phyloP scores from a whole-genome alignment of 2,888 invertebrate species.

The Pilophorus perplexus region DNA sequence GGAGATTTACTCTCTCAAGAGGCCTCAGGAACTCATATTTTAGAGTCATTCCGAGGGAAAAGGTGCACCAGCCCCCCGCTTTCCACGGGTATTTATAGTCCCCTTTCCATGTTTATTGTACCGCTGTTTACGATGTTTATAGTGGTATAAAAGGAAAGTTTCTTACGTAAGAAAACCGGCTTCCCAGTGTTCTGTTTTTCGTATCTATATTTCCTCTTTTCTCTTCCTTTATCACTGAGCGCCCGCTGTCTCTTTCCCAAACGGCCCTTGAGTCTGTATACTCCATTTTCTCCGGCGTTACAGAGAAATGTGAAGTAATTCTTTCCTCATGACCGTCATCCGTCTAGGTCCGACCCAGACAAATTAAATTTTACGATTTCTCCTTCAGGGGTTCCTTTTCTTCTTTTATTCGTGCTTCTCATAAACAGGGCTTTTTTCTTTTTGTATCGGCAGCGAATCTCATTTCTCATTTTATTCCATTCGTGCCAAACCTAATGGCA shows the following conservation, averaged over 20 bases:
- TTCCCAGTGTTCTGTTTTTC: too few relatives aligned
- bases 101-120: slow-evolving; percentile 30
- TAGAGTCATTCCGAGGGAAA: not conserved
- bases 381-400: not conserved
- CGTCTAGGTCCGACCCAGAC: not conserved
- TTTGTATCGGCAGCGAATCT: too few relatives aligned
- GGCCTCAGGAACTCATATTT: slow-evolving; percentile 24
- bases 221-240: not conserved
- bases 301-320: not conserved
- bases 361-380: not conserved
- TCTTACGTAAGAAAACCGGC: not conserved
- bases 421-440: not conserved
- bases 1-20: too few relatives aligned
- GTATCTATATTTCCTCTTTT: not conserved
- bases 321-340: not conserved
- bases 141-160: slow-evolving; percentile 29
- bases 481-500: too few relatives aligned
- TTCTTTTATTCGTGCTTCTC: not conserved
- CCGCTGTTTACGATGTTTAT: slow-evolving; percentile 34
- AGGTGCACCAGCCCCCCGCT: not conserved
- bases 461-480: too few relatives aligned
- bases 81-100: slow-evolving; percentile 21
- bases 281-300: not conserved
- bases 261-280: too few relatives aligned
- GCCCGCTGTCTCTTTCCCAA: not conserved